Evolutionary conservation across 2,888 invertebrate genomes (phyloP), one percentile per base, ranked within the genome.

Genomic region (Idaea straminata): DNA sequence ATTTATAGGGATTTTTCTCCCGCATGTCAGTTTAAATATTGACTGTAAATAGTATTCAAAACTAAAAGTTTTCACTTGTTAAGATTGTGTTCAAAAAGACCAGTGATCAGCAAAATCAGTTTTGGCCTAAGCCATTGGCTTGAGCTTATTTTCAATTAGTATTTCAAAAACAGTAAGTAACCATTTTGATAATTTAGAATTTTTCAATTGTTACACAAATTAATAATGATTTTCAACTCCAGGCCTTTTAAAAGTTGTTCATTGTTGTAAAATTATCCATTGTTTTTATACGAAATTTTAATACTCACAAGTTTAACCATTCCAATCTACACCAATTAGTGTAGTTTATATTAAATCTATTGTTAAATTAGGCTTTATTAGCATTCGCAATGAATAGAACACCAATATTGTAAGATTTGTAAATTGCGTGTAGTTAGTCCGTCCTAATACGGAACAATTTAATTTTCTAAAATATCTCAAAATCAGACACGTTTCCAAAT

Each of bases 111-210:
- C 61, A 13, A 65, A 64, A 65, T 74, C 69, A 74, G 71, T 66
- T 76, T 78, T 82, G 90, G 90, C 89, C 89, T 89, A 88, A 80
- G 82, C 85, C 87, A 79, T 75, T 72, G 77, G 79, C 78, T 79
- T 77, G 91, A 91, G 91, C 91, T 91, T 91, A 89, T 90, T 85
- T 91, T 87, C 76, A 80, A 59, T 76, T 87, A 89, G 83, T 76
- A 74, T 77, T 80, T 79, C 74, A 72, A 74, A 57, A 71, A 16
- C 67, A 67, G 35, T 59, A 38, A 61, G 66, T 67, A 60, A 63
- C 25, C 65, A 60, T 70, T 69, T 25, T 34, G 34, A 59, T 25
- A 25, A 59, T 59, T 59, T 59, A 25, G 4, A 25, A 59, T 5
- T 59, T 59, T 59, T 59, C 16, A 25, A 59, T 16, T 59, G 34